A percentile compares a stretch with the other conserved stretches of the same genome.
phyloP scores from a whole-genome alignment of 1,140 invertebrate genomes.

The Heliconius melpomene region DNA sequence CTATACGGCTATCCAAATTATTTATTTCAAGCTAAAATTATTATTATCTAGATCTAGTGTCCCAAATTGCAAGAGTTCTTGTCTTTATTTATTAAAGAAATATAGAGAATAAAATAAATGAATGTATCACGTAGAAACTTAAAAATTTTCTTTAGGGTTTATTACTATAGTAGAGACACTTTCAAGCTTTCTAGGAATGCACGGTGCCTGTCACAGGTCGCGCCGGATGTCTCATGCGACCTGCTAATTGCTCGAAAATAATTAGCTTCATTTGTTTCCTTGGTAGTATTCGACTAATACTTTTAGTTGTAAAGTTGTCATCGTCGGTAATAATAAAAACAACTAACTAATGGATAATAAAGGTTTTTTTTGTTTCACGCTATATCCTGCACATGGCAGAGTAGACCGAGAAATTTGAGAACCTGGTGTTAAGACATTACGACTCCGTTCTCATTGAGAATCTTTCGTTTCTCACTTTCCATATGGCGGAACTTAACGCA shows the following conservation, averaged over 20 bases:
- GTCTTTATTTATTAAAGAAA: not conserved
- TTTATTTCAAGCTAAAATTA: too few species aligned
- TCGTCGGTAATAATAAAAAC: not conserved
- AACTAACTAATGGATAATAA: too few species aligned
- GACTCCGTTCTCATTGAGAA: too few species aligned
- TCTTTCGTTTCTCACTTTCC: too few species aligned
- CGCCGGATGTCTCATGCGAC: slow-evolving; percentile 47
- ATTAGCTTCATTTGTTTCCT: slow-evolving; percentile 46
- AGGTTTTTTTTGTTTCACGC: too few species aligned
- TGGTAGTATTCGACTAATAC: slow-evolving; percentile 31
- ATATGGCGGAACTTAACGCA: too few species aligned
- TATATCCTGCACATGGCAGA: too few species aligned
- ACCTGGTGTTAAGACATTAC: too few species aligned
- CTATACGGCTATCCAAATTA: too few species aligned
- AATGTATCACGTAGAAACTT: not conserved
- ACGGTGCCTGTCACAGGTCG: slow-evolving; percentile 60
- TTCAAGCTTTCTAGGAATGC: slow-evolving; percentile 43
- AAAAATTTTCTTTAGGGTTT: not conserved
- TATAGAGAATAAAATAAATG: not conserved
- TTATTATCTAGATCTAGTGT: too few species aligned
- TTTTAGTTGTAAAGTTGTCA: not conserved
- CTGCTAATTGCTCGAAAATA: slow-evolving; percentile 55
- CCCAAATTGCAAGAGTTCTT: not conserved
- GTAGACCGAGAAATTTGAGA: too few species aligned
- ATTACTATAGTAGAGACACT: slow-evolving; percentile 35